Conservation (phyloP, 2,888 invertebrate species). For the Leptinotarsa rubiginosa region DNA sequence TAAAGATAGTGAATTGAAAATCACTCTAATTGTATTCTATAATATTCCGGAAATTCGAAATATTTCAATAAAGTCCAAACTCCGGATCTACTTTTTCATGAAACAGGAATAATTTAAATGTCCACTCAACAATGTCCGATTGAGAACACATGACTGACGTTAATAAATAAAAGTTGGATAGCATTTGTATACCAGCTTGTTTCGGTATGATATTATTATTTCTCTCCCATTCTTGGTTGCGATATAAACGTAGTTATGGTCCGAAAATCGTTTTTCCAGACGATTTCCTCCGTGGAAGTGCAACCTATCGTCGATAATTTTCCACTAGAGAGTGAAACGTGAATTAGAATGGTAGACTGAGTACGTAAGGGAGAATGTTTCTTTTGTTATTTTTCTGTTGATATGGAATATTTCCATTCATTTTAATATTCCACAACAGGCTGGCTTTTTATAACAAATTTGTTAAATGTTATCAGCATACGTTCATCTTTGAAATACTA, state of each 20-base stretch:
- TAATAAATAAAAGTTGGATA: background rate
- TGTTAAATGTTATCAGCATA: too few species aligned
- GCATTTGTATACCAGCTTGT: background rate
- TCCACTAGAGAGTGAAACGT: constrained; percentile 1
- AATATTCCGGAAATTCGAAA: too few species aligned
- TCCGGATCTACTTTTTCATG: too few species aligned
- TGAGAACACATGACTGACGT: background rate
- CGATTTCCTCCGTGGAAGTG: constrained; percentile 14
- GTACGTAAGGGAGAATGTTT: background rate
- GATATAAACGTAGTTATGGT: constrained; percentile 19
- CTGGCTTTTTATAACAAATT: too few species aligned
- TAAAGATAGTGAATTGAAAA: too few species aligned
- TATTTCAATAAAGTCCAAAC: too few species aligned
- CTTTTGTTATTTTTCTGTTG: background rate
- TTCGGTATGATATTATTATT: constrained; percentile 18
- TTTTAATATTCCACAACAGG: too few species aligned
- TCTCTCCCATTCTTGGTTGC: constrained; percentile 23
- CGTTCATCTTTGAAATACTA: too few species aligned
- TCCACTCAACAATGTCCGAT: background rate
- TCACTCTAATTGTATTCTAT: too few species aligned
- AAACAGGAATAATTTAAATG: too few species aligned
- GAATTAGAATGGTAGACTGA: constrained; percentile 10
- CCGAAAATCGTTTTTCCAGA: constrained; percentile 25
- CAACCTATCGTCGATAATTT: constrained; percentile 23
- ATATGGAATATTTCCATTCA: background rate